These are phyloP conservation scores for Drepanosiphum platanoidis DNA, from an alignment of 2,888 invertebrate genomes.

Conservation along the genomic window DNA sequence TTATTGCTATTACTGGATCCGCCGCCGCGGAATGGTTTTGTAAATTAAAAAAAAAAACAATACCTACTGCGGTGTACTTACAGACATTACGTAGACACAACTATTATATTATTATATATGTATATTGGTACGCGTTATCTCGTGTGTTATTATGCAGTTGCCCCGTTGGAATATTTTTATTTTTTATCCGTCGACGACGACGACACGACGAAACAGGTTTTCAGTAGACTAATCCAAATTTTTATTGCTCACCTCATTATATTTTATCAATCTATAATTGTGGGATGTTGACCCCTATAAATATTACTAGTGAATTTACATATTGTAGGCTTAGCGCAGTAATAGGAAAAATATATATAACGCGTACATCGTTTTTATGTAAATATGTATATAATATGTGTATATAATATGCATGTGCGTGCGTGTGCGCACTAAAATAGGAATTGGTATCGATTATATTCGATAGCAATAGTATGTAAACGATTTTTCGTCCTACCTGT, in stretches of 20 bases:
- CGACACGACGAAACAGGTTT: conserved; percentile 42
- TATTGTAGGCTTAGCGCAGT: conserved; percentile 1
- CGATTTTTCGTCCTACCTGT: background rate
- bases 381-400: no score
- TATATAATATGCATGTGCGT: background rate
- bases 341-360: background rate
- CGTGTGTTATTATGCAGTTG: background rate
- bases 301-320: background rate
- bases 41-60: no score
- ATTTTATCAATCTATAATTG: conserved; percentile 38
- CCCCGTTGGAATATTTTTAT: background rate
- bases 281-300: conserved; percentile 32
- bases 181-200: no score
- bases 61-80: background rate
- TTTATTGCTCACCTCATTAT: conserved; percentile 40
- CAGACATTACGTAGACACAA: no score
- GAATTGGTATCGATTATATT: background rate
- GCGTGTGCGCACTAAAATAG: background rate
- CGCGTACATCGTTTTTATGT: background rate
- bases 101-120: no score
- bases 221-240: conserved; percentile 40
- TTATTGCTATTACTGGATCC: background rate
- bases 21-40: background rate
- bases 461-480: background rate
- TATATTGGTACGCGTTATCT: no score